These are phyloP conservation scores for Myrmecophaga tridactyla DNA, from an alignment of 2,113 vertebrate species.

Conservation along the genomic window DNA sequence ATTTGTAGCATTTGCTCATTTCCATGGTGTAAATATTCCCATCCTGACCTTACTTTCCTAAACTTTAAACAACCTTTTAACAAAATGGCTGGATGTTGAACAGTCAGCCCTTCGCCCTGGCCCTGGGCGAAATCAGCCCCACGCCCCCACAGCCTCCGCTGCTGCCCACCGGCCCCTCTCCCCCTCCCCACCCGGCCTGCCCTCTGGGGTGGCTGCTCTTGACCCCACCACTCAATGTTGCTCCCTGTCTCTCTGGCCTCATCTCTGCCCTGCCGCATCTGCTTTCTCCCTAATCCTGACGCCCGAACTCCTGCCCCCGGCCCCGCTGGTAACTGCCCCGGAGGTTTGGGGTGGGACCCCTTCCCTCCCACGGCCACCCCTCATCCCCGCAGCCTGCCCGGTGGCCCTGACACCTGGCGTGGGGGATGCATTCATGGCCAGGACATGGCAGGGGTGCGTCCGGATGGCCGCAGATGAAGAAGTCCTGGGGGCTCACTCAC, in stretches of 20 bases:
- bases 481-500: neutral
- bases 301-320: neutral
- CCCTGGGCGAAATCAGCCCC: no score
- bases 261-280: neutral
- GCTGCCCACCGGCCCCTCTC: neutral
- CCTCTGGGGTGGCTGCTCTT: neutral
- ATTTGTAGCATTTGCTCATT: neutral
- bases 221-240: neutral
- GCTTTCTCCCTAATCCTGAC: neutral
- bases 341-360: neutral
- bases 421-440: no score
- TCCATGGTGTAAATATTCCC: neutral
- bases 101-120: fast-evolving
- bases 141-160: neutral
- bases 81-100: neutral
- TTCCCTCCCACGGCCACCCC: neutral
- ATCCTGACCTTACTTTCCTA: neutral
- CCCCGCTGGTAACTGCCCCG: neutral
- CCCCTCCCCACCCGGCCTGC: neutral
- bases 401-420: neutral
- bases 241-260: neutral
- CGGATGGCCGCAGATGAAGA: neutral
- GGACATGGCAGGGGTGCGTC: neutral
- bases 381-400: no score
- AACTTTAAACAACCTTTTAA: neutral